Conservation (phyloP, 2,113 vertebrate species). For the Syngnathus scovelli region DNA sequence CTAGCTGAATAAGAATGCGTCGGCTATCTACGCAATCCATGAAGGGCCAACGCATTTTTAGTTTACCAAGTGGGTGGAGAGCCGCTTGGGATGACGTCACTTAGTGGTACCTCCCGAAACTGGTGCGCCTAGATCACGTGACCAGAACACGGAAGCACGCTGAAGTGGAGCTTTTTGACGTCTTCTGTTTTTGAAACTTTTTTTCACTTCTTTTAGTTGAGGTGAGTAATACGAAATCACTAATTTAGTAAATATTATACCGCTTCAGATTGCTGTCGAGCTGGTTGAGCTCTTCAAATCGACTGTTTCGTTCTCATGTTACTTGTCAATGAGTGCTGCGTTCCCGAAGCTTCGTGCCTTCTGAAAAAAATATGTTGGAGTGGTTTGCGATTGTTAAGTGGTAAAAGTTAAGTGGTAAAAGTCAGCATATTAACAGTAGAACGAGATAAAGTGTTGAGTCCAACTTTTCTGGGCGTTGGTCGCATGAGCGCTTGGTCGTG, state of each 20-base stretch:
- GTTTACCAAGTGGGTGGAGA: too few relatives aligned
- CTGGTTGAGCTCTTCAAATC: neutral
- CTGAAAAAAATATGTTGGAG: neutral
- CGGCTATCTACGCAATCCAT: too few relatives aligned
- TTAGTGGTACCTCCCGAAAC: neutral
- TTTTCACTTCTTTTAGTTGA: neutral
- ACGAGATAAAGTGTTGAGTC: neutral
- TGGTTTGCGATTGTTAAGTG: constrained; percentile 8
- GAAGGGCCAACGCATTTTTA: too few relatives aligned
- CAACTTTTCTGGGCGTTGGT: constrained; percentile 50
- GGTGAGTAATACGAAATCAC: neutral
- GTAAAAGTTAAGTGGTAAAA: neutral
- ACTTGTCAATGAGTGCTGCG: constrained; percentile 3
- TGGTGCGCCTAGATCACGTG: neutral
- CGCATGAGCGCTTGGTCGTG: neutral
- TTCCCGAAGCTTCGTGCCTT: neutral
- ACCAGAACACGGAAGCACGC: neutral
- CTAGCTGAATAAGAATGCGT: too few relatives aligned
- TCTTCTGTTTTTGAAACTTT: neutral
- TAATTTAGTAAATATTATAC: too few relatives aligned
- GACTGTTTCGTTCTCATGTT: constrained; percentile 7
- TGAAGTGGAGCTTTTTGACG: neutral
- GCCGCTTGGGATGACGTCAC: neutral
- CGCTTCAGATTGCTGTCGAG: neutral
- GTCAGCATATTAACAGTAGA: neutral